Evolutionary conservation across 2,797 vertebrate species (phyloP).

Genomic region (Cynodonichthys magdalenae): DNA sequence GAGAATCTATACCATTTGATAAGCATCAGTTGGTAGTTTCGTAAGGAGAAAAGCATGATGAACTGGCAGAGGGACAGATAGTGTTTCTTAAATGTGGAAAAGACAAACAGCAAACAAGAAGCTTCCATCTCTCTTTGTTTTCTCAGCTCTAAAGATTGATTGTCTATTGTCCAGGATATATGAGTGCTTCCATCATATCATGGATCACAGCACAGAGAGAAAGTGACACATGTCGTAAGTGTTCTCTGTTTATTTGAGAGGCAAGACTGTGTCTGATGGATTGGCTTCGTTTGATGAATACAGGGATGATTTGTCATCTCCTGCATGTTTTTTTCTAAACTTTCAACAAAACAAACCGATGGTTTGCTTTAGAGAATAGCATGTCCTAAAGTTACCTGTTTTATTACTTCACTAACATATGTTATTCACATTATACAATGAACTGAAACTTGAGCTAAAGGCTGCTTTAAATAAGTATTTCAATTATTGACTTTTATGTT

Average conservation of each 20-base stretch:
- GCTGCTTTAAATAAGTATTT: conserved; percentile 14
- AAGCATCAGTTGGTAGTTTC: conserved; percentile 56
- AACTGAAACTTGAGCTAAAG: background rate
- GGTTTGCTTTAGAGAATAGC: conserved; percentile 3
- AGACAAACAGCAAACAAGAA: conserved; percentile 43
- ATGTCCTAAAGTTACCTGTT: conserved; percentile 1
- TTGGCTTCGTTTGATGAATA: conserved; percentile 47
- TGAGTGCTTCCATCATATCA: conserved; percentile 64
- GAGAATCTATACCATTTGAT: conserved; percentile 58
- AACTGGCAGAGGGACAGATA: conserved; percentile 34
- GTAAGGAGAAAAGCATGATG: conserved; percentile 47
- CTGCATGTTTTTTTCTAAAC: conserved; percentile 37
- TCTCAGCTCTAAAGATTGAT: conserved; percentile 68
- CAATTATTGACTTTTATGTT: conserved; percentile 1
- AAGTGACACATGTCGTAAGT: conserved; percentile 69
- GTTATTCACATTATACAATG: conserved; percentile 1
- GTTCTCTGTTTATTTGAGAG: conserved; percentile 65
- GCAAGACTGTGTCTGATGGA: conserved; percentile 59
- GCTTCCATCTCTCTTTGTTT: conserved; percentile 13
- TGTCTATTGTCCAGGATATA: conserved; percentile 56
- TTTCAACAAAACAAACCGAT: conserved; percentile 26
- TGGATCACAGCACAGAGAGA: conserved; percentile 63
- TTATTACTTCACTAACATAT: background rate
- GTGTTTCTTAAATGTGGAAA: conserved; percentile 21
- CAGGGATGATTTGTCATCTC: conserved; percentile 55